These are phyloP conservation scores for Homarus gammarus DNA, from an alignment of 2,888 invertebrate species.

Conservation along the genomic window DNA sequence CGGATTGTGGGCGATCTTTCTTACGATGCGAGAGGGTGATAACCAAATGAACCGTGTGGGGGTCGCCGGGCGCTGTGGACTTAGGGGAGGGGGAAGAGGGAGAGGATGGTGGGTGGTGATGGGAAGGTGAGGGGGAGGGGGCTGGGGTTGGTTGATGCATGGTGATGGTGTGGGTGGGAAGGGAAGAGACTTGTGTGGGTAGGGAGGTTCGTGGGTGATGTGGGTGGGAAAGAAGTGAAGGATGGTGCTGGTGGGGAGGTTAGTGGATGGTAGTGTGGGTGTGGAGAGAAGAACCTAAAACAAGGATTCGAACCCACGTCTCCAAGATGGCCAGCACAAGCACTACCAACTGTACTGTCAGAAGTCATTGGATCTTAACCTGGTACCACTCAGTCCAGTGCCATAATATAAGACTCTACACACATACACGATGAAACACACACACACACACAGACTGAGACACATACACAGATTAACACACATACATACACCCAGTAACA, in stretches of 20 bases:
- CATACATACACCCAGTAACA: background rate
- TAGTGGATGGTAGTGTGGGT: background rate
- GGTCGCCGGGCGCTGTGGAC: background rate
- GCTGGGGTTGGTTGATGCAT: background rate
- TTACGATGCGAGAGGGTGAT: conserved; percentile 30
- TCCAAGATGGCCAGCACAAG: too few species aligned
- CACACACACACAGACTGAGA: too few species aligned
- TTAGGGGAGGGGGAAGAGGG: background rate
- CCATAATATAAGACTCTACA: too few species aligned
- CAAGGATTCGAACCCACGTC: too few species aligned
- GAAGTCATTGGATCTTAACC: too few species aligned
- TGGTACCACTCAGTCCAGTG: too few species aligned
- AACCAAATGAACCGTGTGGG: conserved; percentile 31
- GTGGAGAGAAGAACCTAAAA: background rate
- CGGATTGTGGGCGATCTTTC: conserved; percentile 36
- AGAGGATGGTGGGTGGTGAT: background rate
- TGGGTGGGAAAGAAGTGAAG: background rate
- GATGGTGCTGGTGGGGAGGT: background rate
- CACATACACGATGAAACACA: too few species aligned
- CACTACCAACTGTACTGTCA: too few species aligned
- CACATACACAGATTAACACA: too few species aligned
- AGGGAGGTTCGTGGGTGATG: background rate
- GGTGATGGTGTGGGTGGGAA: background rate
- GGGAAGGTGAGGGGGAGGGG: background rate
- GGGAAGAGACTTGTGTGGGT: background rate